Conservation (phyloP, 1,140 invertebrate genomes). For the Zelostemma sp. region DNA sequence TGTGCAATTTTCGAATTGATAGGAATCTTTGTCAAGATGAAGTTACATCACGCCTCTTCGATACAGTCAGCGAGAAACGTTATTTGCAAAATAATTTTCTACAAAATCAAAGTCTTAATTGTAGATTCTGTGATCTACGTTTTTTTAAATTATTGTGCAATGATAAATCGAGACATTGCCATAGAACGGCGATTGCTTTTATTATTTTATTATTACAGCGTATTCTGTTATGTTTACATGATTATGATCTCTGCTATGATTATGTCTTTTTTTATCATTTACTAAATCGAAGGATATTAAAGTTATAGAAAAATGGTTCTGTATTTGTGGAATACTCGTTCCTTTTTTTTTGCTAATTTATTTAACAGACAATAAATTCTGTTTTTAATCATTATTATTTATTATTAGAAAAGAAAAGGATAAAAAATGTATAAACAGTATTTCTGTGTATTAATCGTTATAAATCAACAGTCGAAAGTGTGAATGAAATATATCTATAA, state of each 20-base stretch:
- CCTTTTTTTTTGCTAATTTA: neutral
- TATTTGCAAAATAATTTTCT: neutral
- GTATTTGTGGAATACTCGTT: neutral
- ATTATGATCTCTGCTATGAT: neutral
- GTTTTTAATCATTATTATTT: neutral
- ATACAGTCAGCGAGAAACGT: slow-evolving; percentile 1
- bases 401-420: neutral
- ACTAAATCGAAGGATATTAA: neutral
- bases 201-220: too few species aligned
- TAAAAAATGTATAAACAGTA: neutral
- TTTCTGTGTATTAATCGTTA: slow-evolving; percentile 3
- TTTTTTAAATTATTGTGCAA: too few species aligned
- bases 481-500: slow-evolving; percentile 3
- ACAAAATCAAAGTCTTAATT: neutral
- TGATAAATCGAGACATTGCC: too few species aligned
- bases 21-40: neutral
- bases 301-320: neutral
- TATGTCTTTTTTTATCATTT: neutral
- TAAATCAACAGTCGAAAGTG: slow-evolving; percentile 2
- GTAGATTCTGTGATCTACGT: too few species aligned
- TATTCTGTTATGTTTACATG: too few species aligned
- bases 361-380: neutral
- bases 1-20: neutral
- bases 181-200: too few species aligned
- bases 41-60: slow-evolving; percentile 5